These are phyloP conservation scores for Ceratina australensis DNA, from an alignment of 1,140 invertebrate genomes.

Conservation along the genomic window DNA sequence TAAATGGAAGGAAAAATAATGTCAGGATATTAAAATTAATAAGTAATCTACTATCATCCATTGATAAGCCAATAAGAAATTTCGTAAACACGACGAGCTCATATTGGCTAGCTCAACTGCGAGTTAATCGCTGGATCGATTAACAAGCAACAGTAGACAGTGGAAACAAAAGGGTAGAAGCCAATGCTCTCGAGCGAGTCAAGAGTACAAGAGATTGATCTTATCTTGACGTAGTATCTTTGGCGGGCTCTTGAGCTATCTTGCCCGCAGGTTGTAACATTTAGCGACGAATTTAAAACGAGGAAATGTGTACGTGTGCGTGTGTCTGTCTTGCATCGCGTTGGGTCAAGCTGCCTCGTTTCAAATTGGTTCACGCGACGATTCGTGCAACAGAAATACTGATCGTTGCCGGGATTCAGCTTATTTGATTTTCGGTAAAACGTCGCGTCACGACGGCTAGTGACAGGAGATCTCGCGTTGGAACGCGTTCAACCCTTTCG, in stretches of 20 bases:
- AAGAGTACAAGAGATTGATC: slow-evolving; percentile 30
- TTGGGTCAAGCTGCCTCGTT: background rate
- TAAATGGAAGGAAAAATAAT: too few species aligned
- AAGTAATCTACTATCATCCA: too few species aligned
- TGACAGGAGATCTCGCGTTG: background rate
- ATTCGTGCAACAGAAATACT: background rate
- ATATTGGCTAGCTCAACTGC: too few species aligned
- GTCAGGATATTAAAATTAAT: too few species aligned
- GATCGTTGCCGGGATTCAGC: background rate
- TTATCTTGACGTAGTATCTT: slow-evolving; percentile 31
- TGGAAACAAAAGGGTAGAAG: slow-evolving; percentile 23
- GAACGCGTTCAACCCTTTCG: background rate
- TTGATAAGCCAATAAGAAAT: too few species aligned
- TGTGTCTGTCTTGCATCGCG: background rate
- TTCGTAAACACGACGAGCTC: too few species aligned
- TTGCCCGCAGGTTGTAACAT: slow-evolving; percentile 19
- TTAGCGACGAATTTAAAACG: slow-evolving; percentile 27
- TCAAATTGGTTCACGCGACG: slow-evolving; percentile 3
- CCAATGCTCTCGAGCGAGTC: slow-evolving; percentile 29
- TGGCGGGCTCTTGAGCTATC: slow-evolving; percentile 20
- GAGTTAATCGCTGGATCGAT: slow-evolving; percentile 20
- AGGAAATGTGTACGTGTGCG: background rate
- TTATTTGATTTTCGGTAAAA: background rate
- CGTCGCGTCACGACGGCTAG: too few species aligned
- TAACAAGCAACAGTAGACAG: slow-evolving; percentile 14